Evolutionary conservation across 2,888 invertebrate species (phyloP).

Genomic region (Nemurella pictetii): DNA sequence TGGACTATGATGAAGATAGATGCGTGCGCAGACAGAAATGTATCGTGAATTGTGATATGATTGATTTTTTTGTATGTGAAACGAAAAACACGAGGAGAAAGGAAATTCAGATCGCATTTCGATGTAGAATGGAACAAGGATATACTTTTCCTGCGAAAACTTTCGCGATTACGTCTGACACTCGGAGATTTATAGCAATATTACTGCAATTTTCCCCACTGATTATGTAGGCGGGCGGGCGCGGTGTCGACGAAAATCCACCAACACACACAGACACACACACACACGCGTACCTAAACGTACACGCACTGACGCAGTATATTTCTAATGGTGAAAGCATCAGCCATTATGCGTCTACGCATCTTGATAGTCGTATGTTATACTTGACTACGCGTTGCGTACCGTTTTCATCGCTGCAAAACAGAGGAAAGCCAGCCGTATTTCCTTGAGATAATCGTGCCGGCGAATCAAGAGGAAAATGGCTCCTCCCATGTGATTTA

Average conservation of each 20-base stretch:
- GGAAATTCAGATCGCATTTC: neutral
- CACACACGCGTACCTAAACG: neutral
- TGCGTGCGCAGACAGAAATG: neutral
- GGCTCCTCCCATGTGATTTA: slow-evolving; percentile 48
- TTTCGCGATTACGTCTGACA: neutral
- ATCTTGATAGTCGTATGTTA: slow-evolving; percentile 20
- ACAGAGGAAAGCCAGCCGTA: slow-evolving; percentile 32
- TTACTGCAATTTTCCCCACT: slow-evolving; percentile 6
- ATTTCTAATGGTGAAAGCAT: slow-evolving; percentile 25
- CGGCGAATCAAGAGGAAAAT: slow-evolving; percentile 48
- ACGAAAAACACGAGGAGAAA: neutral
- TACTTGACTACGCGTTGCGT: neutral
- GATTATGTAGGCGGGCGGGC: neutral
- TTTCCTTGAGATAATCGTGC: slow-evolving; percentile 46
- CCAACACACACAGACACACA: neutral
- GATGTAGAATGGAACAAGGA: neutral
- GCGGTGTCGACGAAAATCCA: neutral
- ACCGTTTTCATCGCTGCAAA: slow-evolving; percentile 30
- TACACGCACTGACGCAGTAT: slow-evolving; percentile 19
- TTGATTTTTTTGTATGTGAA: neutral
- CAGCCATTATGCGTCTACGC: slow-evolving; percentile 28
- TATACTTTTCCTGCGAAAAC: neutral
- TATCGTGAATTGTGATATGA: neutral
- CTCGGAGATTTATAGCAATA: slow-evolving; percentile 16
- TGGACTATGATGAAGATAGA: neutral